Percentiles rank a stretch among this genome's conserved stretches.
phyloP scores from a whole-genome alignment of 2,888 invertebrate species.

The Eutolmus rufibarbis region DNA sequence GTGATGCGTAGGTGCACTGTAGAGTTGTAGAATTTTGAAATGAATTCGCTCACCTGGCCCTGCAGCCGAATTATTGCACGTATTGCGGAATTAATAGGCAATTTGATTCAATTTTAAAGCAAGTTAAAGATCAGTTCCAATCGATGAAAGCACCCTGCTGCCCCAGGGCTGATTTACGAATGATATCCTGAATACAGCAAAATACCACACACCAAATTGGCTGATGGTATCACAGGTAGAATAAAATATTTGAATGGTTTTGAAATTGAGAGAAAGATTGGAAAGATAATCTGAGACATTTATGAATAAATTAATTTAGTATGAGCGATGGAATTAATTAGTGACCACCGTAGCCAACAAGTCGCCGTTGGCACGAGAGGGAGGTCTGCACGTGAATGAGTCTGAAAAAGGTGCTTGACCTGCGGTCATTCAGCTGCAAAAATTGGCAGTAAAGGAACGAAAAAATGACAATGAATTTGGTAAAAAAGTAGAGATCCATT shows the following conservation, averaged over 20 bases:
- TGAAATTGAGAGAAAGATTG: neutral
- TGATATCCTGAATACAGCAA: neutral
- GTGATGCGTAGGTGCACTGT: slow-evolving; percentile 8
- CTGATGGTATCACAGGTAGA: neutral
- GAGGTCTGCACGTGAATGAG: neutral
- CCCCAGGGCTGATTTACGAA: neutral
- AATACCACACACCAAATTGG: neutral
- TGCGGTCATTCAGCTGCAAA: neutral
- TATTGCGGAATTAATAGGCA: neutral
- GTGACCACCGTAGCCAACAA: neutral
- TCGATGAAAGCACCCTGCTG: neutral
- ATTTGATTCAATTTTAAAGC: neutral
- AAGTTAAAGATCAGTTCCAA: neutral
- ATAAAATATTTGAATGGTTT: neutral
- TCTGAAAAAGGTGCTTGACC: neutral
- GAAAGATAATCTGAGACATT: neutral
- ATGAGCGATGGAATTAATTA: neutral
- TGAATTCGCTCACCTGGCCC: neutral
- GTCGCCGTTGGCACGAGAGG: neutral
- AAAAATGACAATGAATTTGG: neutral
- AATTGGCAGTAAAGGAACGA: neutral
- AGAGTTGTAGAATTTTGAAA: neutral
- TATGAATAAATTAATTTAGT: neutral
- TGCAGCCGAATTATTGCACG: neutral
- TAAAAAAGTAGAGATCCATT: neutral